Conservation (phyloP, 2,797 vertebrate species). For the Arnoldichthys spilopterus region DNA sequence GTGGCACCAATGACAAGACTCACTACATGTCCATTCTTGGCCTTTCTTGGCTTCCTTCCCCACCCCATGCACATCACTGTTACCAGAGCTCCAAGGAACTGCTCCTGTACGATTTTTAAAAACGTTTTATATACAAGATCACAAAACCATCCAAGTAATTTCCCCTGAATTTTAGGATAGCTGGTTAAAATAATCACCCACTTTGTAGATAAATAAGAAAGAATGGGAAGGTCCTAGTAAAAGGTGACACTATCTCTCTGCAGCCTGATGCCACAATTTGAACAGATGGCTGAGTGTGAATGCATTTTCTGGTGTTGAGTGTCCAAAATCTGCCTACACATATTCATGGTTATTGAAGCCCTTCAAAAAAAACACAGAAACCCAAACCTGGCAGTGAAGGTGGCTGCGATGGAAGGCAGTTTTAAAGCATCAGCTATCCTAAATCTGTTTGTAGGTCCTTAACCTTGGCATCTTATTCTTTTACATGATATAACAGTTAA, state of each 20-base stretch:
- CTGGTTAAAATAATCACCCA: not conserved
- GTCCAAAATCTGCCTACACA: slow-evolving; percentile 53
- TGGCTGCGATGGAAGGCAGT: not conserved
- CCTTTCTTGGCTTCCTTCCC: not conserved
- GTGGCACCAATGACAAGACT: not conserved
- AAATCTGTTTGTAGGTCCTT: not conserved
- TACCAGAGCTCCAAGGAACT: not conserved
- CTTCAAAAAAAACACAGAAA: slow-evolving; percentile 1
- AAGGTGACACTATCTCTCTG: slow-evolving; percentile 43
- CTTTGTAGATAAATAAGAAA: not conserved
- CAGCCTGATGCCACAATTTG: slow-evolving; percentile 25
- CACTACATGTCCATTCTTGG: slow-evolving; percentile 2
- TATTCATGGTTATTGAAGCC: slow-evolving; percentile 24
- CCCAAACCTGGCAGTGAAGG: slow-evolving; percentile 3
- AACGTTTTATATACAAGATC: not conserved
- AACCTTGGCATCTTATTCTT: not conserved
- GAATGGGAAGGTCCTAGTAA: slow-evolving; percentile 8
- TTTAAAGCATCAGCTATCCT: not conserved
- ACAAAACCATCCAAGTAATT: not conserved
- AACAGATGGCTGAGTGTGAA: slow-evolving; percentile 70
- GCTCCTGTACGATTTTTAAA: not conserved
- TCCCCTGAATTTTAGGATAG: not conserved
- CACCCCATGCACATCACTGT: not conserved
- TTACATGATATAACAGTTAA: not conserved
- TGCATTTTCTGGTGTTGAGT: slow-evolving; percentile 64